These are phyloP conservation scores for Alouatta caraya DNA, from an alignment of 2,797 vertebrate species.

Conservation along the genomic window DNA sequence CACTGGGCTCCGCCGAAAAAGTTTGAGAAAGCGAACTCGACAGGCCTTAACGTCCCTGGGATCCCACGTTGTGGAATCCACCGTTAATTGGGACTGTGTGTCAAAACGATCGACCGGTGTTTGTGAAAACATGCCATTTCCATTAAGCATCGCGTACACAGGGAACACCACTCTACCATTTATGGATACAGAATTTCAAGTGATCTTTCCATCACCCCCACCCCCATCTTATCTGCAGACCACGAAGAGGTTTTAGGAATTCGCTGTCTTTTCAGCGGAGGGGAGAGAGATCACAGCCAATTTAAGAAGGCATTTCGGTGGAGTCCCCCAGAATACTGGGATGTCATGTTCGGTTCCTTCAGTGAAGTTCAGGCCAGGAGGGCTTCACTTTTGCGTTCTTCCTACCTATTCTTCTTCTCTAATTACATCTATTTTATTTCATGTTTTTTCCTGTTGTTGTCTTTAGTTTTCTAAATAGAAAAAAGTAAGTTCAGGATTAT, in stretches of 20 bases:
- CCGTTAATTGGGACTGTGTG: background rate
- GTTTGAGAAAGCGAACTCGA: background rate
- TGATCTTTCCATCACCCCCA: slow-evolving; percentile 33
- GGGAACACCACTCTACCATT: slow-evolving; percentile 80
- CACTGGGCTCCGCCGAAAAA: background rate
- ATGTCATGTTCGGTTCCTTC: background rate
- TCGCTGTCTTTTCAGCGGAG: background rate
- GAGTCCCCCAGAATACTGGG: background rate
- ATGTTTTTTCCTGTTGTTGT: background rate
- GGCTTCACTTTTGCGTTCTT: background rate
- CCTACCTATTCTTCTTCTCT: background rate
- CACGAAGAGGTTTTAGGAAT: background rate
- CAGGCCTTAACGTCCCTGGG: background rate
- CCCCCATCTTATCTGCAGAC: slow-evolving; percentile 41
- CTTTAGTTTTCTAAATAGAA: background rate
- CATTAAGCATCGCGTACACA: slow-evolving; percentile 72
- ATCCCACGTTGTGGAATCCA: background rate
- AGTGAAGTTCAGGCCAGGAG: background rate
- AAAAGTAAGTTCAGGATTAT: background rate
- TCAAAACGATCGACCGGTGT: background rate
- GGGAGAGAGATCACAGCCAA: background rate
- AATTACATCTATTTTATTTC: background rate
- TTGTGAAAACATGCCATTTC: slow-evolving; percentile 75
- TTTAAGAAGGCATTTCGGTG: background rate
- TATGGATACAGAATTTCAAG: slow-evolving; percentile 82